Evolutionary conservation across 1,140 invertebrate genomes (phyloP).

Genomic region (Coptotermes formosanus): DNA sequence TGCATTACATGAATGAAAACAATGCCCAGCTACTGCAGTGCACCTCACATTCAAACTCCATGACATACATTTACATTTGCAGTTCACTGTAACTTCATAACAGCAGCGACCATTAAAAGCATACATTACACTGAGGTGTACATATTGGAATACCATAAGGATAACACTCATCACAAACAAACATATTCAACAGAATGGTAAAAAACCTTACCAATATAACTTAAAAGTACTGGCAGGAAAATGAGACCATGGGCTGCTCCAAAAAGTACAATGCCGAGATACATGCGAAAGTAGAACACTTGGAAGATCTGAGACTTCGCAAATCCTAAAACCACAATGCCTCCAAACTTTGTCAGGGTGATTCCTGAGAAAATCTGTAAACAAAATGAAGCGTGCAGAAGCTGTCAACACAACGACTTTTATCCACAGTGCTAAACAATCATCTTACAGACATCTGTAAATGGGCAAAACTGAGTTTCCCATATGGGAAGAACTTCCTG

Average conservation of each 20-base stretch:
- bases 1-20: neutral
- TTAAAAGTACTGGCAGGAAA: slow-evolving; percentile 93
- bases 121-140: neutral
- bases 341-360: slow-evolving; percentile 94
- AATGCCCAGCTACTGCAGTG: neutral
- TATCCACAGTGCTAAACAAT: no score
- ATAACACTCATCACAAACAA: neutral
- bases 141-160: no score
- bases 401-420: no score
- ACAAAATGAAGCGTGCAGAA: neutral
- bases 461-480: no score
- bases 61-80: neutral
- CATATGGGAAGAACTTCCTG: no score
- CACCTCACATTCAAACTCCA: neutral
- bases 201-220: slow-evolving; percentile 83
- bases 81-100: neutral
- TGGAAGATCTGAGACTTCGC: slow-evolving; percentile 96
- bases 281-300: slow-evolving; percentile 99
- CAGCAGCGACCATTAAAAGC: neutral
- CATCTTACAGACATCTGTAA: no score
- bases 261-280: slow-evolving; percentile 92
- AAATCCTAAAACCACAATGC: slow-evolving; percentile 91
- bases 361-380: slow-evolving; percentile 86
- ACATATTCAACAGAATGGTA: neutral
- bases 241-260: slow-evolving; percentile 95